Evolutionary conservation across 1,140 invertebrate species (phyloP), one percentile per base, ranked within the genome.

Genomic region (Leucophenga varia): DNA sequence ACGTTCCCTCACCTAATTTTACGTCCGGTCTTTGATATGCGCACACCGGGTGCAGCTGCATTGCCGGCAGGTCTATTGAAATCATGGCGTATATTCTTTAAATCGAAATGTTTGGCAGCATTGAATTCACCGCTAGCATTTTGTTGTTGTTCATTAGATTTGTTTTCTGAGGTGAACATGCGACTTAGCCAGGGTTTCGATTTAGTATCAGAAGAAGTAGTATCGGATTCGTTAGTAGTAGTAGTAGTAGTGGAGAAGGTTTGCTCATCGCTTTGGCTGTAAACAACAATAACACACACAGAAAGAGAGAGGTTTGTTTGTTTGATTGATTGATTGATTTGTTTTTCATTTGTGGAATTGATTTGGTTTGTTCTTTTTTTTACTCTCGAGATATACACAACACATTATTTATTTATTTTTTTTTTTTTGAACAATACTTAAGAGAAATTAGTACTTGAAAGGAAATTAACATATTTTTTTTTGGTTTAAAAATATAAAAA

Each of bases 1-100:
- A n/a, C n/a, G 22, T 28, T 32, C 52, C 48, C 55, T 57, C 55
- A 57, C 55, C 55, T 57, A 57, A 57, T 50, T 49, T 50, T 46
- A 30, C 55, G 42, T 57, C 55, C 55, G 41, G 43, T 32, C 41
- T 57, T 54, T 30, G 41, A 34, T 22, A 47, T 46, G 34, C 34
- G 47, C 18, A 21, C 36, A 38, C 35, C 35, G 44, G 48, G 30
- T 45, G 42, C 46, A 31, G 52, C 47, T n/a, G n/a, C n/a, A 36
- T 25, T 47, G 9, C 48, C 55, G 38, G 44, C 35, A 25, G 55
- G 55, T 38, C 44, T 45, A 54, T 57, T 57, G 25, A 57, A 57
- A 51, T 57, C 46, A 30, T 47, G 28, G 12, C 32, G 45, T 19
- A 32, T 43, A 42, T 48, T 38, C 25, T 40, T 43, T 31, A 49